A percentile compares a stretch with the other conserved stretches of the same genome.
phyloP scores from a whole-genome alignment of 2,113 vertebrate species.

The Pomatostomus ruficeps region DNA sequence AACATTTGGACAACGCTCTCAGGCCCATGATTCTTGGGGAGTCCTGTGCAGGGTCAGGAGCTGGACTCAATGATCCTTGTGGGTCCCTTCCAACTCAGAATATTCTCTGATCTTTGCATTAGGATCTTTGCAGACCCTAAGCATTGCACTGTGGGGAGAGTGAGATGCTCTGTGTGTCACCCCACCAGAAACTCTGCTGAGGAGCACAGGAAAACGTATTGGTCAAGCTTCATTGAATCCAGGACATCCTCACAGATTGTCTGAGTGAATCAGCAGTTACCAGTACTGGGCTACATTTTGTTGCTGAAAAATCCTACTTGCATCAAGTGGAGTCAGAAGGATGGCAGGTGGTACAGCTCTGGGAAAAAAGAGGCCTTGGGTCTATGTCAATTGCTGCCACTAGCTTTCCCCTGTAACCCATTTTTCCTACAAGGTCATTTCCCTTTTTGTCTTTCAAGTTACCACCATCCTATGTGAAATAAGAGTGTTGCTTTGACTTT shows the following conservation, averaged over 20 bases:
- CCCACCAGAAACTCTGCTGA: not conserved
- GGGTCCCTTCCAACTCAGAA: not conserved
- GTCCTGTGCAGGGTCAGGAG: not conserved
- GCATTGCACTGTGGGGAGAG: not conserved
- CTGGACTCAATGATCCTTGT: not conserved
- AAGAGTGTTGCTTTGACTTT: too few relatives aligned
- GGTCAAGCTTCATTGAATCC: not conserved
- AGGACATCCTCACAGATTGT: not conserved
- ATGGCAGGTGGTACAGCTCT: not conserved
- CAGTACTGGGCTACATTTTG: not conserved
- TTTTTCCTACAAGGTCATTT: not conserved
- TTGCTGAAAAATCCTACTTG: not conserved
- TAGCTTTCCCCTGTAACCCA: not conserved
- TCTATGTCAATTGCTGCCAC: not conserved
- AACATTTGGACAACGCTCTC: not conserved
- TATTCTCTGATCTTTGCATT: not conserved
- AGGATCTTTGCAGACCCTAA: not conserved
- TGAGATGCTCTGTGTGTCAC: not conserved
- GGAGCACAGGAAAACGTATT: not conserved
- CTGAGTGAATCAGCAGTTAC: not conserved
- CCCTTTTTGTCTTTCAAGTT: not conserved
- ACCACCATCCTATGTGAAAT: not conserved
- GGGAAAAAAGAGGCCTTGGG: rapidly evolving
- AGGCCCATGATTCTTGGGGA: not conserved
- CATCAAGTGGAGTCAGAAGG: not conserved